A percentile compares a stretch with the other conserved stretches of the same genome.
phyloP scores from a whole-genome alignment of 2,888 invertebrate species.

The Caradrina kadenii region DNA sequence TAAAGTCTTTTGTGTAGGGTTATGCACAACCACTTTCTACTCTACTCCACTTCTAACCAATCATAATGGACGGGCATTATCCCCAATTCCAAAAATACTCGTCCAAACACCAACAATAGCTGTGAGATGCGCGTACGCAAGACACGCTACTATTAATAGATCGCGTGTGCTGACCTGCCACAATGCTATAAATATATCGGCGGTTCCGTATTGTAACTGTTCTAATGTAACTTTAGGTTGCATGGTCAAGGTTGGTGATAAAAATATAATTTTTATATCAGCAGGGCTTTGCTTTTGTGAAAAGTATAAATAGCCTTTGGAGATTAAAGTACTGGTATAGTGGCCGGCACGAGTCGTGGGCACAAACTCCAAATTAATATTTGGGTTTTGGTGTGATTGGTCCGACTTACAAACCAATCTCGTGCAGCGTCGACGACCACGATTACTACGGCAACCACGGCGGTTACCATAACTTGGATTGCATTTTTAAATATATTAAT shows the following conservation, averaged over 20 bases:
- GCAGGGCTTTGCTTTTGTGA: neutral
- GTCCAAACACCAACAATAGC: constrained; percentile 31
- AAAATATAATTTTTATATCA: neutral
- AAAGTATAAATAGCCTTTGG: too few relatives aligned
- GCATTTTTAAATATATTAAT: too few relatives aligned
- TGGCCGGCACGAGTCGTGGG: too few relatives aligned
- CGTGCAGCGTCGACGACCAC: too few relatives aligned
- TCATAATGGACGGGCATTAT: neutral
- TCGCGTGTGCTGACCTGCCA: constrained; percentile 33
- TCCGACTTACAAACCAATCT: too few relatives aligned
- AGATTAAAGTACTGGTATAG: too few relatives aligned
- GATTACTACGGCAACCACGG: too few relatives aligned
- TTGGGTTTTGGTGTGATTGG: too few relatives aligned
- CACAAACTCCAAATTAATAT: too few relatives aligned
- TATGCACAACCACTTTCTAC: neutral
- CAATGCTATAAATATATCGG: constrained; percentile 19
- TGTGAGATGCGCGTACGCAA: constrained; percentile 26
- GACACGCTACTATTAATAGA: constrained; percentile 21
- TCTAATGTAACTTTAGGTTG: constrained; percentile 14
- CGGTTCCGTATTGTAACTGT: constrained; percentile 32
- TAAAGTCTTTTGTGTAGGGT: too few relatives aligned
- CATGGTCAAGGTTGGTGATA: constrained; percentile 15
- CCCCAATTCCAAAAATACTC: constrained; percentile 20
- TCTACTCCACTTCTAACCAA: neutral
- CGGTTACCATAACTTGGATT: too few relatives aligned